phyloP scores from a whole-genome alignment of 2,797 vertebrate genomes.

The Brachymystax lenok region DNA sequence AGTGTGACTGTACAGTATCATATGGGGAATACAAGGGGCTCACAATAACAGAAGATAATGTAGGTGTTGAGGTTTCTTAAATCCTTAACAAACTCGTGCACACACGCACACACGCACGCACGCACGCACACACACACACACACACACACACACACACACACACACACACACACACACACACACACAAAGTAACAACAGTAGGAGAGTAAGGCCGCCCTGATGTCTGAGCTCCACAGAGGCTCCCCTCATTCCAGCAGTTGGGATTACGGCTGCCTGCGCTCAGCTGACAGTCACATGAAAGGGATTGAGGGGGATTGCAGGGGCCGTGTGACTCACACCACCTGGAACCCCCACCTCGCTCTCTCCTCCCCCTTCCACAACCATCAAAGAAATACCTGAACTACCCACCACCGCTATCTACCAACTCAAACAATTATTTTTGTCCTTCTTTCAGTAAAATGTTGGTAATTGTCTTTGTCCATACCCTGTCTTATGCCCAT shows the following conservation, averaged over 20 bases:
- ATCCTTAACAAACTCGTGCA: not conserved
- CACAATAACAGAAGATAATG: constrained; percentile 1
- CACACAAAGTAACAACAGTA: not conserved
- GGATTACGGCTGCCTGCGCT: constrained; percentile 75
- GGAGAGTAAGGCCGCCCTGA: constrained; percentile 7
- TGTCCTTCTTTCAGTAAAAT: not conserved
- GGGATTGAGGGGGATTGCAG: constrained; percentile 81
- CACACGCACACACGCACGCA: not conserved
- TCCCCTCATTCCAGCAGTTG: constrained; percentile 61
- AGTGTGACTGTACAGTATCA: not conserved
- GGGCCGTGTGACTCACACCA: constrained; percentile 73
- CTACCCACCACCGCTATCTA: constrained; percentile 5
- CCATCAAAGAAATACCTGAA: constrained; percentile 9
- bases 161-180: constrained; percentile 10
- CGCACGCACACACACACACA: too few relatives aligned
- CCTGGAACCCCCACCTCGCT: constrained; percentile 50
- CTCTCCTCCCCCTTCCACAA: not conserved
- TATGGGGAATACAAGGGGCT: not conserved
- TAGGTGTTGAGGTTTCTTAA: not conserved
- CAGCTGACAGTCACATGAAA: constrained; percentile 97
- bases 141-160: not conserved
- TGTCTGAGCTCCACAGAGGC: constrained; percentile 41
- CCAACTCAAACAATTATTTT: not conserved
- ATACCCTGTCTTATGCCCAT: too few relatives aligned
- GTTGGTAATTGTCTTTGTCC: not conserved